These are phyloP conservation scores for Elaeidobius kamerunicus DNA, from an alignment of 2,888 invertebrate genomes.

Conservation along the genomic window DNA sequence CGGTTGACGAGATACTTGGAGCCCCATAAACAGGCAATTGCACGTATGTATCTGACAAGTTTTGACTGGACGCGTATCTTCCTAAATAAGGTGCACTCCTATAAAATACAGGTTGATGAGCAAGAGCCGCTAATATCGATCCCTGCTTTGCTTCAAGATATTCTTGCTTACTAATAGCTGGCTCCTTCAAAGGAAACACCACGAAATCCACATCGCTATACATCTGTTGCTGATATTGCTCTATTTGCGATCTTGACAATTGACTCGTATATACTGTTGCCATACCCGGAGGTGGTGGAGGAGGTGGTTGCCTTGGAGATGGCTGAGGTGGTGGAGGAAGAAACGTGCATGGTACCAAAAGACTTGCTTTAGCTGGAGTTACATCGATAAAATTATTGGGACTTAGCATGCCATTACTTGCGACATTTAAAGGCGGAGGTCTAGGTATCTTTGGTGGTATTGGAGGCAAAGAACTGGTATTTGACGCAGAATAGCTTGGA, in stretches of 20 bases:
- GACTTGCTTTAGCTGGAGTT: constrained; percentile 54
- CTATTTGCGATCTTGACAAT: constrained; percentile 71
- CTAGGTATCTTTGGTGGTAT: constrained; percentile 52
- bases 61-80: constrained; percentile 77
- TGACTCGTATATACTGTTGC: constrained; percentile 71
- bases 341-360: constrained; percentile 52
- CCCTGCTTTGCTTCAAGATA: constrained; percentile 86
- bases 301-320: constrained; percentile 51
- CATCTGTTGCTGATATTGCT: constrained; percentile 84
- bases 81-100: constrained; percentile 80
- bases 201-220: constrained; percentile 91
- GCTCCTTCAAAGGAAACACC: constrained; percentile 86
- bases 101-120: constrained; percentile 69
- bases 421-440: constrained; percentile 48
- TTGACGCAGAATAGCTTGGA: constrained; percentile 54
- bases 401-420: constrained; percentile 53
- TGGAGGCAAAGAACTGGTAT: constrained; percentile 48
- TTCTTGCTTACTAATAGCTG: constrained; percentile 85
- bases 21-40: constrained; percentile 69
- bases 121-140: constrained; percentile 63
- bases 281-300: constrained; percentile 64
- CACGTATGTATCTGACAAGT: constrained; percentile 72
- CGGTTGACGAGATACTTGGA: constrained; percentile 63
- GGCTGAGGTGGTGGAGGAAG: constrained; percentile 56
- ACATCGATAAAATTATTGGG: constrained; percentile 63